Evolutionary conservation across 53 echinoderm and acorn worm species (phyloP), one percentile per base, ranked within the genome.

Genomic region (Astropecten irregularis): DNA sequence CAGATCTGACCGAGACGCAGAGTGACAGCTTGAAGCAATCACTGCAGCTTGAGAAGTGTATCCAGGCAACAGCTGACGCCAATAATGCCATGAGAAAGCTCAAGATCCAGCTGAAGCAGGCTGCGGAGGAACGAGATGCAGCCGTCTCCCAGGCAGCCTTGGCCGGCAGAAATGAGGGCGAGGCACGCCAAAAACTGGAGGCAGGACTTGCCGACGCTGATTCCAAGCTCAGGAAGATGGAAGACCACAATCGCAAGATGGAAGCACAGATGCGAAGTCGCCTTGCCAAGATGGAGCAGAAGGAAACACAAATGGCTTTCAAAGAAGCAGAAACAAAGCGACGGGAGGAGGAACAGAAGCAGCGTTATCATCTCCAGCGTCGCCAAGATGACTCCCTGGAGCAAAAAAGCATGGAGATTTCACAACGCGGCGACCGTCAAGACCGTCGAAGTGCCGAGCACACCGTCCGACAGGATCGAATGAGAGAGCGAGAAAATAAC

Each of bases 31-130:
- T 88, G 29, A 64, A 48, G 33, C 82, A 83, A 40, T 88, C 88
- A 8, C 48, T 64, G 40, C 88, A 88, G 55, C 67, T 88, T 44
- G 88, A 88, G 65, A 44, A 72, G 18, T 82, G 82, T 38, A 83
- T 83, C 22, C 88, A 88, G 49, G 47, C 59, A 3, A 88, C 82
- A 26, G 83, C 88, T n/a, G 88, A 88, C 25, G 88, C 88, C 11
- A 88, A 88, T 32, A 65, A 29, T 28, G 62, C 88, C 15, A 88
- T 83, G 23, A 60, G 69, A 39, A 71, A 62, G 62, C 72, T 88
- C 21, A 72, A 88, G 32, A 52, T 54, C 20, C 83, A 72, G 18
- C 22, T 83, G 14, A 28, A 19, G 11, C 29, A 49, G 15, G 46
- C 82, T 4, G 83, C 72, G 69, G 71, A 67, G 40, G 83, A 88